Percentiles rank a stretch among this genome's conserved stretches.
phyloP scores from a whole-genome alignment of 2,888 invertebrate genomes.

The Tipula vernalis region DNA sequence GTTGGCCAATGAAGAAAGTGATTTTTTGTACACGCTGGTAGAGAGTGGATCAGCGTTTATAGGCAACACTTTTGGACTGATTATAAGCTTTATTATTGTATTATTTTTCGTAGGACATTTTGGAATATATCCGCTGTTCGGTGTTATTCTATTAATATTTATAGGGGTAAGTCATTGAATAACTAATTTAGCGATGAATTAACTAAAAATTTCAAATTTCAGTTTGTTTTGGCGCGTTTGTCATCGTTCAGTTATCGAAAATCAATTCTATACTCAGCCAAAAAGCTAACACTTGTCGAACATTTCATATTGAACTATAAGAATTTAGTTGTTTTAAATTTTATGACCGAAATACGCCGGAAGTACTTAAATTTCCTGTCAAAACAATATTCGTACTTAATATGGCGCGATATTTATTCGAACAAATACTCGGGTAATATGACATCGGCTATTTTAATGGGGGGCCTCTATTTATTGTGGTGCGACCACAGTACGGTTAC shows the following conservation, averaged over 20 bases:
- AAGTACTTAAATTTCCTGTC: background rate
- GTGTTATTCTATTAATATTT: constrained; percentile 13
- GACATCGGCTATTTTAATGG: constrained; percentile 6
- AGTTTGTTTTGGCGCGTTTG: constrained; percentile 11
- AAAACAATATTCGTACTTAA: background rate
- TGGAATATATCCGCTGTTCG: constrained; percentile 14
- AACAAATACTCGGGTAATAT: constrained; percentile 7
- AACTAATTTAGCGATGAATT: too few relatives aligned
- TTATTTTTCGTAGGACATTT: constrained; percentile 10
- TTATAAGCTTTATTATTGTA: constrained; percentile 10
- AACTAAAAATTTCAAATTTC: background rate
- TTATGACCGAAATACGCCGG: background rate
- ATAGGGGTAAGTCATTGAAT: background rate
- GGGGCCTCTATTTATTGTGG: constrained; percentile 7
- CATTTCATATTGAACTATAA: constrained; percentile 13
- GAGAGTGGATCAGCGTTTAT: constrained; percentile 13
- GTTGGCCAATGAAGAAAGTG: constrained; percentile 13
- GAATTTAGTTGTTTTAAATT: constrained; percentile 10
- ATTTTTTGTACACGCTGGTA: constrained; percentile 12
- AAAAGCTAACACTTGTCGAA: constrained; percentile 12
- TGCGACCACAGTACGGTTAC: background rate
- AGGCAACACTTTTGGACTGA: constrained; percentile 13
- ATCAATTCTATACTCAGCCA: constrained; percentile 11
- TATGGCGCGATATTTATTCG: constrained; percentile 5
- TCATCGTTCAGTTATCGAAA: constrained; percentile 11